A percentile compares a stretch with the other conserved stretches of the same genome.
phyloP scores from a whole-genome alignment of 2,888 invertebrate species.

The Drosophila conformis region DNA sequence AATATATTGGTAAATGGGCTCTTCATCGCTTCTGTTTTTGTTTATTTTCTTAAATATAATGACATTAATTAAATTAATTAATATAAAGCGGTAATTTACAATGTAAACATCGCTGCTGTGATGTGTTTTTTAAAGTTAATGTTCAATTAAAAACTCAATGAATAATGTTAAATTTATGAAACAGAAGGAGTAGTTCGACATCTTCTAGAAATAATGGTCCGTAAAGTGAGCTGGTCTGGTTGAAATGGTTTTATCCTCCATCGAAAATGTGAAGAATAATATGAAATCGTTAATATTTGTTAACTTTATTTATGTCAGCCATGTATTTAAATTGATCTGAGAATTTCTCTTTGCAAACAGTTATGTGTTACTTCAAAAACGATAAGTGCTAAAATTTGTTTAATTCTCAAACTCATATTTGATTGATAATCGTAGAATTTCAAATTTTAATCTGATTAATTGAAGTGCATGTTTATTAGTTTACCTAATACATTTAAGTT shows the following conservation, averaged over 20 bases:
- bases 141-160: background rate
- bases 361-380: background rate
- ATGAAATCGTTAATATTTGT: background rate
- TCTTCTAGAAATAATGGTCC: background rate
- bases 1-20: background rate
- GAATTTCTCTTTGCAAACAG: background rate
- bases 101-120: background rate
- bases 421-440: background rate
- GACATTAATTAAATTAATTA: background rate
- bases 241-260: background rate
- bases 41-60: background rate
- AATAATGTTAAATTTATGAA: background rate
- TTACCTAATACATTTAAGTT: background rate
- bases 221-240: background rate
- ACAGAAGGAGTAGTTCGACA: background rate
- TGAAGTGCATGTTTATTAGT: background rate
- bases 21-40: background rate
- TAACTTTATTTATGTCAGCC: background rate
- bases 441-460: background rate
- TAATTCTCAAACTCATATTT: background rate
- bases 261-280: background rate
- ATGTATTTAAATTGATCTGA: background rate
- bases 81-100: background rate
- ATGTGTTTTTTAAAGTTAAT: background rate
- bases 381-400: background rate